A percentile compares a stretch with the other conserved stretches of the same genome.
Evolutionary conservation across 2,888 invertebrate genomes (phyloP).

Genomic region (Lepas anatifera): DNA sequence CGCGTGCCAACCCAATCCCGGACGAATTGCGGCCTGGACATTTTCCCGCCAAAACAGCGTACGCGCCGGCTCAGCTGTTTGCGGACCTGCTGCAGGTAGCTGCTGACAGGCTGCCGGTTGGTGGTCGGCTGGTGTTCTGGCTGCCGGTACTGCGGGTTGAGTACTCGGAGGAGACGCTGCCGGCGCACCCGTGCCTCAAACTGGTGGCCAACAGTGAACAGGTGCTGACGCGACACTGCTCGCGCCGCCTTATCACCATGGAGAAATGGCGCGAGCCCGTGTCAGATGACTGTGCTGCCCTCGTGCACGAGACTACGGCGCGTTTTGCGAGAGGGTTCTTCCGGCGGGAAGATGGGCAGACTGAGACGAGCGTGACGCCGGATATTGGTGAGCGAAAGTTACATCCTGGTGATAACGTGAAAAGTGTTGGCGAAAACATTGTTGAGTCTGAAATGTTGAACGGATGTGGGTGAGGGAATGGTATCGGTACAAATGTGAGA

Average conservation of each 20-base stretch:
- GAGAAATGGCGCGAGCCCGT: constrained; percentile 44
- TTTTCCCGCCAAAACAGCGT: constrained; percentile 68
- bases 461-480: too few relatives aligned
- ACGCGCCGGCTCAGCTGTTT: constrained; percentile 68
- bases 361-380: too few relatives aligned
- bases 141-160: constrained; percentile 75
- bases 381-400: too few relatives aligned
- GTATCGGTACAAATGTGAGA: too few relatives aligned
- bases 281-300: neutral
- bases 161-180: constrained; percentile 57
- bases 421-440: too few relatives aligned
- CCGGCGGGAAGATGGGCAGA: too few relatives aligned
- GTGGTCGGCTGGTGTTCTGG: constrained; percentile 87
- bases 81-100: constrained; percentile 73
- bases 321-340: neutral
- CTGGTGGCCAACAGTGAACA: constrained; percentile 82
- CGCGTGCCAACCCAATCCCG: neutral
- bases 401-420: too few relatives aligned
- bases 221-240: constrained; percentile 61
- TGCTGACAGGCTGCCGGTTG: constrained; percentile 56
- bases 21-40: too few relatives aligned
- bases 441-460: too few relatives aligned
- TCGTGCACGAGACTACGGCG: neutral
- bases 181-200: constrained; percentile 62
- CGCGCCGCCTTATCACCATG: constrained; percentile 73